These are phyloP conservation scores for Zoanthus sociatus DNA, from an alignment of 92 coral and sea anemone genomes.

Conservation along the genomic window DNA sequence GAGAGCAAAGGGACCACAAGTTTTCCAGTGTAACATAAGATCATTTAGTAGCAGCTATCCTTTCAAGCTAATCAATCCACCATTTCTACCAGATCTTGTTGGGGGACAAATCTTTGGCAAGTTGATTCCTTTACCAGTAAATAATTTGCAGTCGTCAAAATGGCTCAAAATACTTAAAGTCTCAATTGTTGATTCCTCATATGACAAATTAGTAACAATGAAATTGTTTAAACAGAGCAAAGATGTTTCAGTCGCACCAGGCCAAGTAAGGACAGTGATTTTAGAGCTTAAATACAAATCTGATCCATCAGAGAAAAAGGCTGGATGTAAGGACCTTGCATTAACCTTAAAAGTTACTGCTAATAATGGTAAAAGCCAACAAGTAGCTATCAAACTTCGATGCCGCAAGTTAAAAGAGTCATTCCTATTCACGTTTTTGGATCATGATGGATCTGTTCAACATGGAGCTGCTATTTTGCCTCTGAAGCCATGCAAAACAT, in stretches of 20 bases:
- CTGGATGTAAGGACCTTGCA: constrained; percentile 47
- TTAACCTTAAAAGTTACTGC: constrained; percentile 66
- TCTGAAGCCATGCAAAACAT: constrained; percentile 63
- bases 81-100: constrained; percentile 88
- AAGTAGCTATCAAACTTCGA: constrained; percentile 67
- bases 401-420: constrained; percentile 84
- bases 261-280: constrained; percentile 79
- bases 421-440: constrained; percentile 90
- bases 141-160: constrained; percentile 70
- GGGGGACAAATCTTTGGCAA: constrained; percentile 84
- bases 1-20: constrained; percentile 77
- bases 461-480: constrained; percentile 94
- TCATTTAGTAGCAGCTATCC: constrained; percentile 61
- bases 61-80: constrained; percentile 65
- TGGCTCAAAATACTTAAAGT: constrained; percentile 85
- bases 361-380: constrained; percentile 70
- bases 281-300: constrained; percentile 65
- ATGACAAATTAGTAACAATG: constrained; percentile 47
- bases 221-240: constrained; percentile 53
- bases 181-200: constrained; percentile 51
- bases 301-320: constrained; percentile 30
- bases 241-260: constrained; percentile 82
- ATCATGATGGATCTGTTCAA: constrained; percentile 98
- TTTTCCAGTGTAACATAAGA: constrained; percentile 70
- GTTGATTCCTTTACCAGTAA: constrained; percentile 73